phyloP scores from a whole-genome alignment of 1,140 invertebrate species.

The Hormaphis cornu region DNA sequence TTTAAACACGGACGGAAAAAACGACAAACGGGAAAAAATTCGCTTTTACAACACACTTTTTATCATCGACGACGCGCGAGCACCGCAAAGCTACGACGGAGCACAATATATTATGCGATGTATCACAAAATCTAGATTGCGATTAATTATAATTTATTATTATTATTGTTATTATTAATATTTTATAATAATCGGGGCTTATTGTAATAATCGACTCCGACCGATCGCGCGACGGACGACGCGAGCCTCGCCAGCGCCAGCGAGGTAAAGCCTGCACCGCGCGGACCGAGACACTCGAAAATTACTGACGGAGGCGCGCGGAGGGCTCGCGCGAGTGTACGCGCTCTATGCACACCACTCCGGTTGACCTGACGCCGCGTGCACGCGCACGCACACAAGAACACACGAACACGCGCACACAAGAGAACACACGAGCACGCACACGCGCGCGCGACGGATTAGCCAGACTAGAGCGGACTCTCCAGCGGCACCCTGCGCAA shows the following conservation, averaged over 20 bases:
- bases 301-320: slow-evolving; percentile 29
- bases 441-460: not conserved
- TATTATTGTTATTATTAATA: not conserved
- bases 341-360: slow-evolving; percentile 24
- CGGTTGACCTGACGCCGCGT: slow-evolving; percentile 31
- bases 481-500: no score
- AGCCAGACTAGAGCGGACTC: no score
- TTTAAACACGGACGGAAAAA: not conserved
- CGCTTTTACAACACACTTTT: no score
- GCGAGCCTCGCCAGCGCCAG: slow-evolving; percentile 6
- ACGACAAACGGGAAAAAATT: not conserved
- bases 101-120: no score
- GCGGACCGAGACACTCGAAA: slow-evolving; percentile 23
- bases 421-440: slow-evolving; percentile 2
- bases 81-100: no score
- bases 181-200: not conserved
- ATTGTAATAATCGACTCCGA: not conserved
- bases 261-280: slow-evolving; percentile 7
- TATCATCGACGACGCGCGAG: no score
- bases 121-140: no score
- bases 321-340: slow-evolving; percentile 14
- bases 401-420: slow-evolving; percentile 15
- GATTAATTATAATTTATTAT: no score
- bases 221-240: not conserved
- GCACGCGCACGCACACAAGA: slow-evolving; percentile 24